Evolutionary conservation across 2,797 vertebrate genomes (phyloP).

Genomic region (Poliocrania exsul): DNA sequence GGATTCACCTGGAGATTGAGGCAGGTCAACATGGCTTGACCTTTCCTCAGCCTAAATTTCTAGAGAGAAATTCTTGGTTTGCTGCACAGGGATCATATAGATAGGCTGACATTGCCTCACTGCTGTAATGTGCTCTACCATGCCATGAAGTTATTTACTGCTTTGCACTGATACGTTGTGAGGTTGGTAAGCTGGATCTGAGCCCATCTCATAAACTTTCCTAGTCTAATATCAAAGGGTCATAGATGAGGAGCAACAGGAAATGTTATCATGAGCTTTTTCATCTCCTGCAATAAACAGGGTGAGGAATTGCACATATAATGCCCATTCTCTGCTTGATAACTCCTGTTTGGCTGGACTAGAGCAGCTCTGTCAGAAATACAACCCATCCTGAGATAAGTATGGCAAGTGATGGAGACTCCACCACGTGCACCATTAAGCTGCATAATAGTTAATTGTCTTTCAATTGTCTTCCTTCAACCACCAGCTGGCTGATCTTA

Average conservation of each 20-base stretch:
- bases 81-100: neutral
- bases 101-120: neutral
- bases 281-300: neutral
- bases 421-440: conserved; percentile 29
- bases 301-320: neutral
- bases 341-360: neutral
- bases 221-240: neutral
- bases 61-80: neutral
- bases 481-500: conserved; percentile 47
- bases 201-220: neutral
- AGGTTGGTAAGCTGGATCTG: neutral
- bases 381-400: conserved; percentile 9
- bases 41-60: neutral
- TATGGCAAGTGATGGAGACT: neutral
- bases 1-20: neutral
- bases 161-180: neutral
- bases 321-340: neutral
- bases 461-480: conserved; percentile 50
- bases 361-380: neutral
- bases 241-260: neutral
- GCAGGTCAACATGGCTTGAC: neutral
- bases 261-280: neutral
- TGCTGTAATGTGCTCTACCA: neutral
- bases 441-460: conserved; percentile 48
- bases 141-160: neutral